Evolutionary conservation across 1,140 invertebrate genomes (phyloP).

Genomic region (Drosophila ficusphila): DNA sequence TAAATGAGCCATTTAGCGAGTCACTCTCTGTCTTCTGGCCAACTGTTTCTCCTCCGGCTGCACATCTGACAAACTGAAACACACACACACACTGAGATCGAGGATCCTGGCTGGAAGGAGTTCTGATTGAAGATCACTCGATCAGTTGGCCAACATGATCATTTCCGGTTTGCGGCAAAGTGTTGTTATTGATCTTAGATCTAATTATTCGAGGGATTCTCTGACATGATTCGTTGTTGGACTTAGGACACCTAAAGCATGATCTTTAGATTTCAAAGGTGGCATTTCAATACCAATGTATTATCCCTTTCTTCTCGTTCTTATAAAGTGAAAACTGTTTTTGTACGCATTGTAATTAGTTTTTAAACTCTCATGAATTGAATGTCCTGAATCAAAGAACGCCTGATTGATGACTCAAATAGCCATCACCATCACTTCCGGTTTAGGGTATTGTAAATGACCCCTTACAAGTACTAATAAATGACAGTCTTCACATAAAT

Average conservation of each 20-base stretch:
- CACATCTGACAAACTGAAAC: constrained; percentile 27
- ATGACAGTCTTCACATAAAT: neutral
- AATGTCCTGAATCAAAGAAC: no score
- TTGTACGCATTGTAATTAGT: neutral
- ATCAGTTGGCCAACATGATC: constrained; percentile 26
- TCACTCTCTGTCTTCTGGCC: constrained; percentile 66
- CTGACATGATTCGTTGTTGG: neutral
- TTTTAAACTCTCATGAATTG: neutral
- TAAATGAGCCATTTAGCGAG: constrained; percentile 82
- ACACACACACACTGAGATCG: neutral
- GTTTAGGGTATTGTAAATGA: neutral
- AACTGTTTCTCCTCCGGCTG: constrained; percentile 49
- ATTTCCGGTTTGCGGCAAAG: constrained; percentile 33
- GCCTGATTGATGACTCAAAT: neutral
- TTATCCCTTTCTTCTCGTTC: no score
- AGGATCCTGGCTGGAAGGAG: constrained; percentile 29
- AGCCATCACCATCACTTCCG: neutral
- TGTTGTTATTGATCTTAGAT: neutral
- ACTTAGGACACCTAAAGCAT: neutral
- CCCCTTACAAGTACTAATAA: neutral
- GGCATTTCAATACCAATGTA: no score
- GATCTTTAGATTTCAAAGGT: neutral
- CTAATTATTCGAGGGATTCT: neutral
- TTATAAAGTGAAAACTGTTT: neutral
- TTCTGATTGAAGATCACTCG: constrained; percentile 54